Base-by-base conservation (phyloP, 2,113 vertebrate species). In the Prietella phreatophila region DNA sequence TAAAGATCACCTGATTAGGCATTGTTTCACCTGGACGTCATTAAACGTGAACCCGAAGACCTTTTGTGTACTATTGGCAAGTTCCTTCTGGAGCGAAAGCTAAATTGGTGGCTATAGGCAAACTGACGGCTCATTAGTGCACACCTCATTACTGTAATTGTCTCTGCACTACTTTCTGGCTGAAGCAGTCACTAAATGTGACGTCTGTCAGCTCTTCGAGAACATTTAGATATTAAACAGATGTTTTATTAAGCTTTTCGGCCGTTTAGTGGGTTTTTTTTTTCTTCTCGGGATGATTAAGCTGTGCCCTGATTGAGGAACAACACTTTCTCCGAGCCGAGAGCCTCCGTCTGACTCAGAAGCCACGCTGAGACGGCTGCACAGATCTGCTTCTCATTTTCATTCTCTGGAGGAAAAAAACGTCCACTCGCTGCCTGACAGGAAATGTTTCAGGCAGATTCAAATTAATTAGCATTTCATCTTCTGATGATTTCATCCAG, bases 321-420 rank as follows among this genome's bases (percentile, higher is more conserved):
- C 69, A 58, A 22, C 55, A 50, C 81, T 33, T 80, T 63, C 9
- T 53, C 30, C 11, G 7, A 55, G 84, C 84, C 8, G 19, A 36
- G 69, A 55, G 76, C 47, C n/a, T 69, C 47, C 53, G 13, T 75
- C 83, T 85, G 83, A 58, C 67, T 73, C 85, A 25, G 42, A 19
- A 71, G 83, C 47, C 63, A n/a, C 56, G 17, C 69, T 53, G 27
- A 63, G 81, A 65, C 53, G 56, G 69, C 67, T 65, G 79, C 63
- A 33, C 25, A 53, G 87, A 86, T 88, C 89, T 90, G 87, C 86
- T 88, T 90, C 61, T 90, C 75, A 86, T 90, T 90, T 90, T 86
- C 78, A 39, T 82, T 65, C 76, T 61, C 56, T 58, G 47, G 25
- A 36, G 58, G 58, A 85, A 85, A 83, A 82, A 78, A 56, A 76